These are phyloP conservation scores for Holocentrus rufus DNA, from an alignment of 2,797 vertebrate species.

Conservation along the genomic window DNA sequence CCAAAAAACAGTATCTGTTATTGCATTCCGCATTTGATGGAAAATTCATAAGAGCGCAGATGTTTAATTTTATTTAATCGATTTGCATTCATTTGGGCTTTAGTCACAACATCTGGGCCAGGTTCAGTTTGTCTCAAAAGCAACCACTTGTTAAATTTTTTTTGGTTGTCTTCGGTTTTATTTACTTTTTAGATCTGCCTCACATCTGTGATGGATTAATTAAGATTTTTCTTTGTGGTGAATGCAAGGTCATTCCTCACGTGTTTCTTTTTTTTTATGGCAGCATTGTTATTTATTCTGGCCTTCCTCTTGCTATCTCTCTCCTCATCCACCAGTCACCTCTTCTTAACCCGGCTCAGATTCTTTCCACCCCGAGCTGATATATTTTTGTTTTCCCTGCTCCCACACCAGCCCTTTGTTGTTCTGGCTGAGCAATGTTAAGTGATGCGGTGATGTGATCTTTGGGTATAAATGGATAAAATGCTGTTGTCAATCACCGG, in stretches of 20 bases:
- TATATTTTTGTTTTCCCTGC: slow-evolving; percentile 44
- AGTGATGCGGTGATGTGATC: slow-evolving; percentile 44
- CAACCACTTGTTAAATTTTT: neutral
- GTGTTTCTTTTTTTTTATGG: slow-evolving; percentile 1
- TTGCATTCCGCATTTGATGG: neutral
- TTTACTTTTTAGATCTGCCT: neutral
- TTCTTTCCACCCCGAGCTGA: slow-evolving; percentile 59
- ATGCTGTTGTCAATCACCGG: slow-evolving; percentile 38
- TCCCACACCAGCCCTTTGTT: slow-evolving; percentile 50
- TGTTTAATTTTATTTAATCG: slow-evolving; percentile 1
- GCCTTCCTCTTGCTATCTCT: slow-evolving; percentile 11
- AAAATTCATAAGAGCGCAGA: slow-evolving; percentile 13
- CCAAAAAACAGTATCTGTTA: slow-evolving; percentile 1
- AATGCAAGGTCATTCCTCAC: neutral
- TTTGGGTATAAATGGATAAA: slow-evolving; percentile 55
- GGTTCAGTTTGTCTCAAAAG: neutral
- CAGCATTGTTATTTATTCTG: slow-evolving; percentile 1
- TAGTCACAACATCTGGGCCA: slow-evolving; percentile 13
- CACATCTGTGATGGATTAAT: slow-evolving; percentile 17
- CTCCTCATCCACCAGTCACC: slow-evolving; percentile 16
- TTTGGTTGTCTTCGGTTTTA: neutral
- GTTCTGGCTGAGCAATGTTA: slow-evolving; percentile 40
- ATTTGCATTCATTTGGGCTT: neutral
- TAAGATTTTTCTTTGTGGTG: neutral
- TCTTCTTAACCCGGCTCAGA: slow-evolving; percentile 33